phyloP scores from a whole-genome alignment of 2,888 invertebrate genomes.

The Pristionchus arcanus region DNA sequence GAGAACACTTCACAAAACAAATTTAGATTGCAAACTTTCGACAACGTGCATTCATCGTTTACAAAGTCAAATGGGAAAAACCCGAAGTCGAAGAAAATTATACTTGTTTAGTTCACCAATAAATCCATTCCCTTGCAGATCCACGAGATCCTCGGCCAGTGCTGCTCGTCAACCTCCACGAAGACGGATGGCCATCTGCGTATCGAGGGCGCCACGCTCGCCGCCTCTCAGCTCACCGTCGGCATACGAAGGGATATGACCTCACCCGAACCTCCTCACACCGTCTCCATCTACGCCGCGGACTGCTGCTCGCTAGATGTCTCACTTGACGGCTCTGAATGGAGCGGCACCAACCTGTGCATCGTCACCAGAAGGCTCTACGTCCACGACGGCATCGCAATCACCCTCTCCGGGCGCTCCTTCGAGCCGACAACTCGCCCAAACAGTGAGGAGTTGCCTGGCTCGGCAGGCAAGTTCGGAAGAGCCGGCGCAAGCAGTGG shows the following conservation, averaged over 20 bases:
- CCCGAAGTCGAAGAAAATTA: too few species aligned
- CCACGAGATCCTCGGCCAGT: background rate
- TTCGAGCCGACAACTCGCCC: background rate
- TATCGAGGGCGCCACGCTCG: background rate
- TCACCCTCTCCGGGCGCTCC: background rate
- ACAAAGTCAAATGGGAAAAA: too few species aligned
- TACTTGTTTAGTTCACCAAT: background rate
- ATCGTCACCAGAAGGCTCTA: background rate
- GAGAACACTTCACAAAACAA: background rate
- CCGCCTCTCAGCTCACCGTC: background rate
- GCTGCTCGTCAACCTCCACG: background rate
- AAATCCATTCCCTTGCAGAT: background rate
- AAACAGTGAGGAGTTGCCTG: background rate
- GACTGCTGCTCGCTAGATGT: background rate
- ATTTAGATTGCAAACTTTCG: background rate
- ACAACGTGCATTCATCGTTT: too few species aligned
- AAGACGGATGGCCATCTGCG: background rate
- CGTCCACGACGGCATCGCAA: background rate
- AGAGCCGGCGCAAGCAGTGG: background rate
- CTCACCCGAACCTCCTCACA: background rate
- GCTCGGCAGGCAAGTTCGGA: background rate
- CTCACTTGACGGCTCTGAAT: background rate
- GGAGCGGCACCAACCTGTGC: background rate
- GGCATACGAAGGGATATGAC: background rate
- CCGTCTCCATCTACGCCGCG: constrained; percentile 8